Evolutionary conservation across 2,888 invertebrate genomes (phyloP), one percentile per base, ranked within the genome.

Genomic region (Mimas tiliae): DNA sequence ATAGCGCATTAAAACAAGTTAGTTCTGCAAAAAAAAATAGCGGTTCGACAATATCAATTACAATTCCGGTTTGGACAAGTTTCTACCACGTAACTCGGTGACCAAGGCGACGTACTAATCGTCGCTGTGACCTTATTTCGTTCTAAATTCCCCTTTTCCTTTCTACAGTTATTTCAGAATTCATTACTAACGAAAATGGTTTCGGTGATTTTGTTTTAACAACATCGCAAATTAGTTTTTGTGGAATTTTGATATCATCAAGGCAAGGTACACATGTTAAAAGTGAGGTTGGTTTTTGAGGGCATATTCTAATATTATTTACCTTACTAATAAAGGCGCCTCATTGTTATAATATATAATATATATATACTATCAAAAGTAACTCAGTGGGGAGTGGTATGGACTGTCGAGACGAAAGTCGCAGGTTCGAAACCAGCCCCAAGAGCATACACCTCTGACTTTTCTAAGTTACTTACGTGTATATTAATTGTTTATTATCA

Each of bases 71-170:
- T 19, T 11, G 38, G 12, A 4, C 58, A 42, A 16, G 42, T 58
- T 55, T 58, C 42, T 16, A 21, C 58, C 34, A 58, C 19, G 38
- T 52, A 19, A 16, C 58, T 53, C n/a, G 6, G 38, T 34, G 6
- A 55, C 16, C 55, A 55, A 38, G 21, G 58, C 58, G 58, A 58
- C 27, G 27, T 1, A 27, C 58, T 58, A 58, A 58, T 42, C 58
- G 58, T 58, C 42, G 19, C 12, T 21, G 16, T 19, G 58, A 58
- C 58, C 58, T 58, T 58, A 58, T 58, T 42, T 58, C 19, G 19
- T 58, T 6, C 58, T 11, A 16, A 58, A 58, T 58, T 42, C 38
- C 58, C n/a, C 58, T 58, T 58, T 58, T 58, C 42, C 58, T 58
- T 42, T 42, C 42, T 38, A 58, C 58, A 12, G 38, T 42, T 19